phyloP scores from a whole-genome alignment of 2,888 invertebrate species.

The Lymantria monacha region DNA sequence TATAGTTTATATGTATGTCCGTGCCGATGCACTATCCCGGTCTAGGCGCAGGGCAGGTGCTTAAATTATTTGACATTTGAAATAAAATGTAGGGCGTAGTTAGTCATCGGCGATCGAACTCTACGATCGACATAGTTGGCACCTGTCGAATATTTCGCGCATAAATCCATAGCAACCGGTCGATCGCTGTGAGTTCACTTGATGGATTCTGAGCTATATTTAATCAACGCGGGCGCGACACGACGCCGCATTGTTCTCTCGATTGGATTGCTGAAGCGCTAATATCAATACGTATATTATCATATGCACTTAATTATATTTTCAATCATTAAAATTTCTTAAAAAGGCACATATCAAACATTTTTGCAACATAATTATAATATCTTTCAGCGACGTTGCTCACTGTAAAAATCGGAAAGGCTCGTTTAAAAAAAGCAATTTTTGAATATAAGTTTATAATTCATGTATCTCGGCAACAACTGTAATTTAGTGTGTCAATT shows the following conservation, averaged over 20 bases:
- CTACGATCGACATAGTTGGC: conserved; percentile 82
- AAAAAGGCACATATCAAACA: too few species aligned
- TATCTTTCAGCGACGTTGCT: too few species aligned
- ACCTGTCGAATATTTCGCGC: conserved; percentile 82
- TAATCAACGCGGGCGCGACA: conserved; percentile 72
- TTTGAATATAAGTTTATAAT: too few species aligned
- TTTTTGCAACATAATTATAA: too few species aligned
- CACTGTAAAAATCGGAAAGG: too few species aligned
- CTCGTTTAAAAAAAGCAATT: too few species aligned
- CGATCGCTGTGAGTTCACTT: conserved; percentile 66
- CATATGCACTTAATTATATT: conserved; percentile 30
- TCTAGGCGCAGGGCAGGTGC: conserved; percentile 59
- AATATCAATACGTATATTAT: conserved; percentile 63
- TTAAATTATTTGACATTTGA: conserved; percentile 82
- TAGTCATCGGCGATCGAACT: conserved; percentile 80
- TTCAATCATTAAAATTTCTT: too few species aligned
- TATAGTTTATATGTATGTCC: neutral
- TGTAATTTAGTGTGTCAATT: too few species aligned
- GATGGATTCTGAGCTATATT: conserved; percentile 81
- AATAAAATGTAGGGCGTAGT: conserved; percentile 80
- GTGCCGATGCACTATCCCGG: conserved; percentile 2
- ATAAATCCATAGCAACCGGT: conserved; percentile 79
- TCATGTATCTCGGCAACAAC: too few species aligned
- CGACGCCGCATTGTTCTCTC: conserved; percentile 73
- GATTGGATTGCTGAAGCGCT: conserved; percentile 65